Evolutionary conservation across 2,113 vertebrate species (phyloP).

Genomic region (Erinaceus europaeus): DNA sequence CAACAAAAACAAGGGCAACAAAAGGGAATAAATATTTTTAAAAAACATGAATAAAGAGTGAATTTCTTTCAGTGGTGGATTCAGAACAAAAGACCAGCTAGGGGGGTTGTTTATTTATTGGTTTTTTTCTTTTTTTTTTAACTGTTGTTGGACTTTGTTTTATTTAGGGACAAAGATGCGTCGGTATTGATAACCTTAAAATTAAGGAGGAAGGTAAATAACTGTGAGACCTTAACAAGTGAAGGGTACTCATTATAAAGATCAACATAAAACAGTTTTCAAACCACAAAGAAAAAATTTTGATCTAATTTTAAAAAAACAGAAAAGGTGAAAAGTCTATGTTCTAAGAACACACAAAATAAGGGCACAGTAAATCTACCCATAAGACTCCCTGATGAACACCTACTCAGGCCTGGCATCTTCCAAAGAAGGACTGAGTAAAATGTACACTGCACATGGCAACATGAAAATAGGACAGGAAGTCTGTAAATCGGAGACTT

Average conservation of each 20-base stretch:
- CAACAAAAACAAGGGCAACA: too few species aligned
- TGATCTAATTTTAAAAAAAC: neutral
- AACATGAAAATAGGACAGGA: neutral
- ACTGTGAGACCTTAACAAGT: neutral
- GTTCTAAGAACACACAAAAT: neutral
- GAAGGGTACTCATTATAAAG: neutral
- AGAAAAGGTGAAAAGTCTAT: neutral
- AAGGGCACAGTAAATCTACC: neutral
- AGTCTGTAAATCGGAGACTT: neutral
- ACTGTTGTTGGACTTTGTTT: neutral
- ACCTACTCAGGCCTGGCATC: neutral
- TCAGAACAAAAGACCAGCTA: too few species aligned
- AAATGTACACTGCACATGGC: neutral
- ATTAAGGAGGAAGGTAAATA: neutral
- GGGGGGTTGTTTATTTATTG: too few species aligned
- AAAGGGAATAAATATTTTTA: too few species aligned
- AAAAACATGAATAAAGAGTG: too few species aligned
- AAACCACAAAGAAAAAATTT: neutral
- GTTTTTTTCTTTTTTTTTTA: neutral
- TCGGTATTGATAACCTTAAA: neutral
- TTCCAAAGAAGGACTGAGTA: neutral
- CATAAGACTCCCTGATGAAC: neutral
- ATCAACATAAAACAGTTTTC: neutral
- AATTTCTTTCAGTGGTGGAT: too few species aligned
- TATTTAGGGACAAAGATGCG: neutral